Evolutionary conservation across 2,797 vertebrate genomes (phyloP), one percentile per base, ranked within the genome.

Genomic region (Scomberomorus guttatus): DNA sequence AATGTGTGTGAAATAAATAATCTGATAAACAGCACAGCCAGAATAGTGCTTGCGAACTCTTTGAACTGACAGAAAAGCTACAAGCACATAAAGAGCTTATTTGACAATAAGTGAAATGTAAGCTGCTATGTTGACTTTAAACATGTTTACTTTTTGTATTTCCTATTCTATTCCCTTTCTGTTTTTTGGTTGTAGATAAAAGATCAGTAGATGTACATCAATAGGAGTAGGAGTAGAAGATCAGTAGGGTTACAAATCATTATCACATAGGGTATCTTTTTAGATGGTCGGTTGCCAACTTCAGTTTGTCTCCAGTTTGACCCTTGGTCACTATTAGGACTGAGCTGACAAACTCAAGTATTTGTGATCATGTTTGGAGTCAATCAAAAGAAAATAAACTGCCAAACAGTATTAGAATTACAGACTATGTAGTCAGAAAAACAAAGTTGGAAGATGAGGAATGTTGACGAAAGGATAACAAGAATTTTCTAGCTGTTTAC

Each of bases 231-330:
- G 56, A 68, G 34, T 60, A 37, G 39, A 63, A 44, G 58, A 81
- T 77, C 84, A 74, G 46, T 25, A 9, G 6, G 75, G 81, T 83
- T 72, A 51, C 42, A 79, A 59, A 77, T 86, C 82, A 79, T 86
- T 82, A 82, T 75, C 58, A 69, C 57, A 54, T 46, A 54, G 32
- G 70, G 32, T 71, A 14, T 75, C 32, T 55, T 81, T 75, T 62
- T 77, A 63, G 50, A 58, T 15, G 44, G 62, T 72, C 72, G 67
- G 24, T 58, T 79, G 71, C 72, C 48, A 44, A 29, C 69, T 60
- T 27, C 37, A 39, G 46, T 67, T 79, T 25, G 13, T 73, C 76
- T 72, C 29, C 34, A 46, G 29, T 59, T 52, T 4, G 25, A 71
- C 24, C 37, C 37, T 69, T 42, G 50, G 20, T 72, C 37, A 52